These are phyloP conservation scores for Oxycera nigricornis DNA, from an alignment of 2,888 invertebrate genomes.

Conservation along the genomic window DNA sequence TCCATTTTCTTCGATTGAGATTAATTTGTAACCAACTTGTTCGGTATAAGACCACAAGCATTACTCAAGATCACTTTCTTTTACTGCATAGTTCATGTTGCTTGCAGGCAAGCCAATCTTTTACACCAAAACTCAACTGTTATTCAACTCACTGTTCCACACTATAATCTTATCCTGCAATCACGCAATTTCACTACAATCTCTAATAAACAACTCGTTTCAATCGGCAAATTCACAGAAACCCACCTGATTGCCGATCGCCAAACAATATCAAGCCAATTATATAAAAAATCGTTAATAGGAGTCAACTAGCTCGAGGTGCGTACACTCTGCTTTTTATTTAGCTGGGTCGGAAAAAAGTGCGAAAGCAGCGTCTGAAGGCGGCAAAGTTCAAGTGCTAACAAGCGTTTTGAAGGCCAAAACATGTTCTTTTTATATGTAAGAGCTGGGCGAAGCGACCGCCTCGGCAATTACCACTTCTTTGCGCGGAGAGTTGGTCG, in stretches of 20 bases:
- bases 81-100: too few relatives aligned
- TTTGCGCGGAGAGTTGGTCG: background rate
- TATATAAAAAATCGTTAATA: background rate
- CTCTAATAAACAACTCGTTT: background rate
- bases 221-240: background rate
- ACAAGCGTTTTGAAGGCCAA: slow-evolving; percentile 38
- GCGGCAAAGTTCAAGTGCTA: slow-evolving; percentile 29
- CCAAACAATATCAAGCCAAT: background rate
- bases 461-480: slow-evolving; percentile 21
- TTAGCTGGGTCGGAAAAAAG: background rate
- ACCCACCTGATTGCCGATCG: slow-evolving; percentile 30
- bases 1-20: too few relatives aligned
- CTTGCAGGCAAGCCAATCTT: too few relatives aligned
- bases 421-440: slow-evolving; percentile 42
- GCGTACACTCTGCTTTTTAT: background rate
- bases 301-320: background rate
- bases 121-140: too few relatives aligned
- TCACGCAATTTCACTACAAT: slow-evolving; percentile 22
- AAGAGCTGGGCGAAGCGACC: background rate
- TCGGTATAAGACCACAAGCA: too few relatives aligned
- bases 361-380: background rate
- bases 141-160: background rate
- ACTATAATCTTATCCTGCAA: background rate
- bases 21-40: too few relatives aligned
- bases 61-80: too few relatives aligned